phyloP scores from a whole-genome alignment of 2,797 vertebrate species.

The Acrossocheilus fasciatus region DNA sequence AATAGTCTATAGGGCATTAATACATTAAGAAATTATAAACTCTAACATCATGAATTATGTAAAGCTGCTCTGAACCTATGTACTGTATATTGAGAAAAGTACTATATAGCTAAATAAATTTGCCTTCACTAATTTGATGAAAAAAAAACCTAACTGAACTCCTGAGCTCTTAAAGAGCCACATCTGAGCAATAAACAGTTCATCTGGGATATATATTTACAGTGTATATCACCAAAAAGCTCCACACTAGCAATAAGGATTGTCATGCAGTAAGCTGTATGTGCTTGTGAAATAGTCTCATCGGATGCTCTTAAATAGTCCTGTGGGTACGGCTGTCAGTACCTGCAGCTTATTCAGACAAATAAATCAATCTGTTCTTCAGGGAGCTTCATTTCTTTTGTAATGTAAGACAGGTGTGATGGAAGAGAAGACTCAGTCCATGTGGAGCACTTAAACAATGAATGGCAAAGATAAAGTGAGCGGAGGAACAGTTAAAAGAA shows the following conservation, averaged over 20 bases:
- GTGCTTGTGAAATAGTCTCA: constrained; percentile 15
- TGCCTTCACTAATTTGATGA: not conserved
- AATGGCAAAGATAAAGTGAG: constrained; percentile 67
- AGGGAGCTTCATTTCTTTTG: constrained; percentile 30
- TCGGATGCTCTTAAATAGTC: constrained; percentile 38
- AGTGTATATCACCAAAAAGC: constrained; percentile 47
- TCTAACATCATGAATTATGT: not conserved
- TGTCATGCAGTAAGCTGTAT: constrained; percentile 7
- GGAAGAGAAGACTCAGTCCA: constrained; percentile 65
- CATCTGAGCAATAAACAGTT: not conserved
- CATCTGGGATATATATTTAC: constrained; percentile 19
- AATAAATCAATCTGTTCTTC: constrained; percentile 40
- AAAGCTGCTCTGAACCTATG: not conserved
- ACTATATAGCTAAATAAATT: not conserved
- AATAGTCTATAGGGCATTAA: not conserved
- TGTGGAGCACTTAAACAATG: constrained; percentile 47
- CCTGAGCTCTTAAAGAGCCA: not conserved
- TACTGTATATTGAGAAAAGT: not conserved
- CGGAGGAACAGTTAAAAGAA: constrained; percentile 61
- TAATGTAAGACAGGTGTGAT: constrained; percentile 50
- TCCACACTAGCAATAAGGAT: constrained; percentile 27
- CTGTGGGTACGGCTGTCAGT: constrained; percentile 6
- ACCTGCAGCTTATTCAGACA: constrained; percentile 38
- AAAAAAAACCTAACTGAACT: not conserved
- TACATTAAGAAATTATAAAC: not conserved